Base-by-base conservation (phyloP, 2,797 vertebrate genomes). In the Chrysocyon brachyurus region DNA sequence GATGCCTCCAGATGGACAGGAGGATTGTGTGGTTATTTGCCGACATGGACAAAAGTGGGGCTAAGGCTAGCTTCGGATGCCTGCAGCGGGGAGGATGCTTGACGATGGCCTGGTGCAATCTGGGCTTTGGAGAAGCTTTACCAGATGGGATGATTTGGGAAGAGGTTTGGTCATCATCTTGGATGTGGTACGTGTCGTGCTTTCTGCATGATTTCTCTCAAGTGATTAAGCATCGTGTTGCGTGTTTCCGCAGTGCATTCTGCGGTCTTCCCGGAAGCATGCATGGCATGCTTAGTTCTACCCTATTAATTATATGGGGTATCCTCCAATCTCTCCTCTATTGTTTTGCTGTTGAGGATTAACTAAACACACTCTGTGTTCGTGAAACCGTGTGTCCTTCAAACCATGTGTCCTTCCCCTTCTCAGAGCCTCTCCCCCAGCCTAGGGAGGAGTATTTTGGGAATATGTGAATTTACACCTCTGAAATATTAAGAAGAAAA, bases 171-270 rank as follows among this genome's bases (percentile, higher is more conserved):
- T 89, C 63, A 88, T 96, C 94, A 83, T 87, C 88, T 96, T 83
- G 72, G 46, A 91, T 72, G 36, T 66, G 77, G 89, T 88, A 88
- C 52, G 49, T 66, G 31, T 24, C 87, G 78, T 81, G 12, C 83
- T 97, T 97, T 94, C 88, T 91, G 92, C 87, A 81, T 87, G 92
- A 94, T 72, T 97, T 97, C 88, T 95, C 83, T 84, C 54, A 84
- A 83, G 75, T 83, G 79, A 94, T 90, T 96, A 96, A 90, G 40
- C 85, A 92, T 86, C 86, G 66, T 87, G 59, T 78, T 87, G 92
- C 66, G 57, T 95, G 78, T 95, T 90, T 95, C 93, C 46, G 14
- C 52, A 77, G 63, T 68, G 59, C 24, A 59, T 96, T 96, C 81
- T 97, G 77, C 46, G 90, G 95, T 93, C 82, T 85, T 87, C 82